These are phyloP conservation scores for Drosophila melanogaster DNA, from an alignment of 1,140 invertebrate species.

Conservation along the genomic window DNA sequence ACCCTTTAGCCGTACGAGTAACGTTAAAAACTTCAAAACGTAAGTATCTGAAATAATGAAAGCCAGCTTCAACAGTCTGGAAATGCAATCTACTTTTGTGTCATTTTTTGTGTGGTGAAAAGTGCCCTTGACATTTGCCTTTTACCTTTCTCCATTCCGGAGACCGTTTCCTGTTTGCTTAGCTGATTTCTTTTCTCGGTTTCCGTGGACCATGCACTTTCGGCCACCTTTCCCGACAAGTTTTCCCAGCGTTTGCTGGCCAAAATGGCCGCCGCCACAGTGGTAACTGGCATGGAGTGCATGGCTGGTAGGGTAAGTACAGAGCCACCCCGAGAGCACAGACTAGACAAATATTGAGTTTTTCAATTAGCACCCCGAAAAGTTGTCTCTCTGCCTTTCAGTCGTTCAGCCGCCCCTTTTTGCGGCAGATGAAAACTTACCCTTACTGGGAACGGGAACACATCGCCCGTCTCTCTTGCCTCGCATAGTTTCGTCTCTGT, in stretches of 20 bases:
- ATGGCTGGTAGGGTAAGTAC: slow-evolving; percentile 5
- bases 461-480: slow-evolving; percentile 1
- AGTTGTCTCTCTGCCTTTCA: slow-evolving; percentile 28
- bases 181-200: slow-evolving; percentile 75
- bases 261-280: slow-evolving; percentile 68
- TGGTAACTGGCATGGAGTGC: slow-evolving; percentile 23
- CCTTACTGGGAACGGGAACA: slow-evolving; percentile 15
- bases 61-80: background rate
- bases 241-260: slow-evolving; percentile 58
- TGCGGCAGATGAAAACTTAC: slow-evolving; percentile 26
- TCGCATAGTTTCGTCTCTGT: slow-evolving; percentile 1
- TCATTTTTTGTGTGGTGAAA: slow-evolving; percentile 18
- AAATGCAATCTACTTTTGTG: slow-evolving; percentile 23
- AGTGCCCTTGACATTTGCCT: slow-evolving; percentile 74
- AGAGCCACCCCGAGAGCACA: slow-evolving; percentile 52
- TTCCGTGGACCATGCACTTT: slow-evolving; percentile 16
- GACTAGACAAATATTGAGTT: slow-evolving; percentile 77
- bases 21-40: too few species aligned
- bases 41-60: background rate
- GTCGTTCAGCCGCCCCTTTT: slow-evolving; percentile 25
- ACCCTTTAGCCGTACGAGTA: too few species aligned
- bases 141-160: slow-evolving; percentile 40
- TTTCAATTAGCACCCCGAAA: slow-evolving; percentile 77
- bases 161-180: slow-evolving; percentile 64
- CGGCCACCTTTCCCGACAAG: slow-evolving; percentile 41